Percentiles rank a stretch among this genome's conserved stretches.
Evolutionary conservation across 2,797 vertebrate genomes (phyloP).

Genomic region (Pantherophis alleghaniensis): DNA sequence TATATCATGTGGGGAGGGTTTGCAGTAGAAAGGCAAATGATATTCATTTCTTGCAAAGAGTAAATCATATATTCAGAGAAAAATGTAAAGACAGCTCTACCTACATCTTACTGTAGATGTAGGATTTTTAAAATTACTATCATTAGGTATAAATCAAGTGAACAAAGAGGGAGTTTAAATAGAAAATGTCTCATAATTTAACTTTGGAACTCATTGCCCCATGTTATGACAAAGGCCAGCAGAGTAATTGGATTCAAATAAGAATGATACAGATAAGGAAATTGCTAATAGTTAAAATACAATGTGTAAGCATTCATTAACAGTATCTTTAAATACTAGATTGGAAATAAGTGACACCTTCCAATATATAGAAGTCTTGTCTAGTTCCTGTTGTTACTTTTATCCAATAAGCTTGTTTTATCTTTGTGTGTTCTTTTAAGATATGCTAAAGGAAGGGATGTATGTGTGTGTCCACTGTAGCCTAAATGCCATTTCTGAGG

Average conservation of each 20-base stretch:
- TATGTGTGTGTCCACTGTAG: background rate
- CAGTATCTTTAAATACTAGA: background rate
- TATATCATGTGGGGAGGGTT: background rate
- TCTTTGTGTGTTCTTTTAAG: background rate
- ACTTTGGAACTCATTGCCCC: background rate
- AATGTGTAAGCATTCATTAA: background rate
- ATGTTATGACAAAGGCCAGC: background rate
- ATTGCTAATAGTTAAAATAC: background rate
- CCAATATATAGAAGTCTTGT: background rate
- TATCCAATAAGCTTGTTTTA: background rate
- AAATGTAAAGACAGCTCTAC: background rate
- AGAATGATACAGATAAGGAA: background rate
- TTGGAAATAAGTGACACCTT: background rate
- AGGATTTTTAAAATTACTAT: background rate
- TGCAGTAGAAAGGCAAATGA: background rate
- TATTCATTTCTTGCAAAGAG: background rate
- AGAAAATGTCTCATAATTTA: background rate
- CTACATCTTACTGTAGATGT: background rate
- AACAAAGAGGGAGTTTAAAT: background rate
- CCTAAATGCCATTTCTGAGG: background rate
- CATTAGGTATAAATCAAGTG: background rate
- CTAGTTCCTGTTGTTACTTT: background rate
- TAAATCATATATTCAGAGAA: background rate
- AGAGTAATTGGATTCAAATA: background rate
- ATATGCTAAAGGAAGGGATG: fast-evolving